A percentile compares a stretch with the other conserved stretches of the same genome.
Conservation (phyloP, 2,797 vertebrate genomes). For the Petrocephalus schoutedeni region DNA sequence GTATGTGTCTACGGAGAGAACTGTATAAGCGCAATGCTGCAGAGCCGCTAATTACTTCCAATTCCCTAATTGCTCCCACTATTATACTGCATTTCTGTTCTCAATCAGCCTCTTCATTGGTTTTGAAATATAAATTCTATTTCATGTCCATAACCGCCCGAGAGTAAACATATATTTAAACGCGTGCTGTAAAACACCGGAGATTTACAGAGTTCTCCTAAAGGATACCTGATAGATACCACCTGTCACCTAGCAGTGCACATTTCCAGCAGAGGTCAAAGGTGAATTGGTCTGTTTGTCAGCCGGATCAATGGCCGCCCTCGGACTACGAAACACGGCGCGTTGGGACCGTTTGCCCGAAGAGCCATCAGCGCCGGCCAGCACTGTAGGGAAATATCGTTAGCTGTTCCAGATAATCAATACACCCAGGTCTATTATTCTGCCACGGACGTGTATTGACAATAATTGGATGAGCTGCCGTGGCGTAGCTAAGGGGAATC, state of each 20-base stretch:
- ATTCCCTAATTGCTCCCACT: neutral
- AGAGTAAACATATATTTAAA: neutral
- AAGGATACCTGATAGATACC: neutral
- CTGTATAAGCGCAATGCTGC: neutral
- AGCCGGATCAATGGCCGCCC: conserved; percentile 71
- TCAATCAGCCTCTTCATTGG: neutral
- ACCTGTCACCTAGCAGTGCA: neutral
- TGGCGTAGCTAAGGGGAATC: conserved; percentile 76
- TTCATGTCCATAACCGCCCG: neutral
- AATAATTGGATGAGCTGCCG: conserved; percentile 64
- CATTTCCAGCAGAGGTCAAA: neutral
- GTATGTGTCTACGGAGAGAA: neutral
- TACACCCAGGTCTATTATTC: conserved; percentile 71
- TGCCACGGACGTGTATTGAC: conserved; percentile 61
- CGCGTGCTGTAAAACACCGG: neutral
- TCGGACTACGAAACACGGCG: conserved; percentile 69
- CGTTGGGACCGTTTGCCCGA: conserved; percentile 60
- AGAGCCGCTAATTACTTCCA: neutral
- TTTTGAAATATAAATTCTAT: neutral
- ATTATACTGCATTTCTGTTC: neutral
- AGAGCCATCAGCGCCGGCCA: conserved; percentile 61
- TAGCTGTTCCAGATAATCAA: conserved; percentile 73
- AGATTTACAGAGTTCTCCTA: neutral
- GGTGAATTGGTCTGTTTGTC: conserved; percentile 52
- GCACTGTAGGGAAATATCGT: conserved; percentile 69